Conservation (phyloP, 2,113 vertebrate genomes). For the Anolis carolinensis region DNA sequence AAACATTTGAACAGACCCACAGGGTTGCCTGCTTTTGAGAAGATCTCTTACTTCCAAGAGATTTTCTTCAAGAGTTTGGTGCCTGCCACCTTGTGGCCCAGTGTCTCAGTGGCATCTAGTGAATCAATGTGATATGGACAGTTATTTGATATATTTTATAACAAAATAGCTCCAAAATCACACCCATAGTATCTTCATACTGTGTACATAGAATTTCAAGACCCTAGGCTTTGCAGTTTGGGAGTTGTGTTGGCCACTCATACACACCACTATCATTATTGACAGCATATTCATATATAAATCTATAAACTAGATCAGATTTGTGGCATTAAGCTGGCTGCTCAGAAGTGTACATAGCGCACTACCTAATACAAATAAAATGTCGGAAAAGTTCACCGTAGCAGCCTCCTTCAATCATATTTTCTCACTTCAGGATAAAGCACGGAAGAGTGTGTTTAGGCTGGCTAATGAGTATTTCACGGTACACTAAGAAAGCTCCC, state of each 20-base stretch:
- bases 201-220: no score
- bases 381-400: slow-evolving; percentile 23
- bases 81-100: no score
- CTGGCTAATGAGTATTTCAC: slow-evolving; percentile 45
- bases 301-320: slow-evolving; percentile 17
- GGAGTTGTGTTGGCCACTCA: no score
- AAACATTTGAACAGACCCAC: no score
- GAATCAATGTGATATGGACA: neutral
- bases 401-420: slow-evolving; percentile 25
- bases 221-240: no score
- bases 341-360: neutral
- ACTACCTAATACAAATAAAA: slow-evolving; percentile 36
- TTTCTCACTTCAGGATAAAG: slow-evolving; percentile 52
- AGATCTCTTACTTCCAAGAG: no score
- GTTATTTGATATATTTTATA: neutral
- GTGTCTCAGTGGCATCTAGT: no score
- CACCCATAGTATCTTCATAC: no score
- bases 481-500: slow-evolving; percentile 42
- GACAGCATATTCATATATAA: neutral
- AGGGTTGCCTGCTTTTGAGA: no score
- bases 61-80: no score
- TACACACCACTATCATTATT: neutral
- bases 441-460: slow-evolving; percentile 49
- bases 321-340: slow-evolving; percentile 12
- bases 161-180: neutral